Evolutionary conservation across 1,140 invertebrate species (phyloP).

Genomic region (Anagrus nilaparvatae): DNA sequence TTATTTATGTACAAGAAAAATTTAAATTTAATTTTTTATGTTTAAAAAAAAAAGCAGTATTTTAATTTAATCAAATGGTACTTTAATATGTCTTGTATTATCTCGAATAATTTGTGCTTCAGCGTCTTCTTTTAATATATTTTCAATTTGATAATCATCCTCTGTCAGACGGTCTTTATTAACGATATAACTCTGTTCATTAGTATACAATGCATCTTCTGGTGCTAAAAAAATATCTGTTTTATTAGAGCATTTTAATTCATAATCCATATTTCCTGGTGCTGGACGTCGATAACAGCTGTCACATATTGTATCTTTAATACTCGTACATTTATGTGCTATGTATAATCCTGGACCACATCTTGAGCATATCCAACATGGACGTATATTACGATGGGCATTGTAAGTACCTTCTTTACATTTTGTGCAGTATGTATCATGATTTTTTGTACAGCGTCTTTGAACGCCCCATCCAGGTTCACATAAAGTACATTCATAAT

Average conservation of each 20-base stretch:
- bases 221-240: slow-evolving; percentile 34
- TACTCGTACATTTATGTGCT: slow-evolving; percentile 37
- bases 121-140: slow-evolving; percentile 29
- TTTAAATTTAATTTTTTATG: too few relatives aligned
- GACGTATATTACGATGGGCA: slow-evolving; percentile 37
- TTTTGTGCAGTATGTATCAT: slow-evolving; percentile 37
- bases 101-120: too few relatives aligned
- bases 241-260: slow-evolving; percentile 25
- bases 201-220: slow-evolving; percentile 34
- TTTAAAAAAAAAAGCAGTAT: too few relatives aligned
- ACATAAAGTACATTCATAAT: slow-evolving; percentile 36
- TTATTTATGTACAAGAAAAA: too few relatives aligned
- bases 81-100: too few relatives aligned
- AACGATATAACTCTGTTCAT: slow-evolving; percentile 35
- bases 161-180: slow-evolving; percentile 25
- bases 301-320: slow-evolving; percentile 42
- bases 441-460: slow-evolving; percentile 28
- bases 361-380: slow-evolving; percentile 42
- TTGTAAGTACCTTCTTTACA: slow-evolving; percentile 38
- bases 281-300: slow-evolving; percentile 36
- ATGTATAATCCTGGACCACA: slow-evolving; percentile 43
- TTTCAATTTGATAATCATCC: slow-evolving; percentile 19
- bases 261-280: slow-evolving; percentile 31
- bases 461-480: slow-evolving; percentile 40
- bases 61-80: too few relatives aligned